Evolutionary conservation across 23 tunicate genomes (phyloP).

Genomic region (Halocynthia roretzi): DNA sequence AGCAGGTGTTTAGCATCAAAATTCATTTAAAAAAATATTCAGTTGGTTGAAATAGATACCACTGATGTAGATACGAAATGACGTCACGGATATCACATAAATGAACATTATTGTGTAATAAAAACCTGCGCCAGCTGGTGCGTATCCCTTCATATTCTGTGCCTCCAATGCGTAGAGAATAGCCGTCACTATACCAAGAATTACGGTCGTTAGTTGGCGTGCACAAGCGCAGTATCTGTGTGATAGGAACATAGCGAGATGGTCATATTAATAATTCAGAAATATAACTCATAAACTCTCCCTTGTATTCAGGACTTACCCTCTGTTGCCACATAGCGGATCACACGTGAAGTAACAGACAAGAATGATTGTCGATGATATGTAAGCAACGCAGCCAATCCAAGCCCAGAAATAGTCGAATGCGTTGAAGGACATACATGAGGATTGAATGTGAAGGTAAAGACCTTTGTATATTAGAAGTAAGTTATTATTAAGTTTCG

Average conservation of each 20-base stretch:
- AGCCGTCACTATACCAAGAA: conserved; percentile 59
- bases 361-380: conserved; percentile 41
- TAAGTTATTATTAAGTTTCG: neutral
- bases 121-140: conserved; percentile 57
- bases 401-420: conserved; percentile 83
- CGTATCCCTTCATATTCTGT: conserved; percentile 48
- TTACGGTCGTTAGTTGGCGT: conserved; percentile 36
- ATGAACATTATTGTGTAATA: neutral
- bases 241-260: neutral
- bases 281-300: neutral
- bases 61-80: neutral
- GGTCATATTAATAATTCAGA: neutral
- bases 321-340: conserved; percentile 32
- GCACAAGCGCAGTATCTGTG: conserved; percentile 53
- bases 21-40: conserved; percentile 9
- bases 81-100: neutral
- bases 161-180: conserved; percentile 59
- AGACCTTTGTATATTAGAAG: conserved; percentile 23
- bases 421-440: conserved; percentile 37
- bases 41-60: neutral
- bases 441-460: conserved; percentile 26
- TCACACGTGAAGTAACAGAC: conserved; percentile 56
- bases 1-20: neutral
- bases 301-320: conserved; percentile 23
- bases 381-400: conserved; percentile 40